A percentile compares a stretch with the other conserved stretches of the same genome.
Evolutionary conservation across 2,888 invertebrate species (phyloP).

Genomic region (Cryptus armator): DNA sequence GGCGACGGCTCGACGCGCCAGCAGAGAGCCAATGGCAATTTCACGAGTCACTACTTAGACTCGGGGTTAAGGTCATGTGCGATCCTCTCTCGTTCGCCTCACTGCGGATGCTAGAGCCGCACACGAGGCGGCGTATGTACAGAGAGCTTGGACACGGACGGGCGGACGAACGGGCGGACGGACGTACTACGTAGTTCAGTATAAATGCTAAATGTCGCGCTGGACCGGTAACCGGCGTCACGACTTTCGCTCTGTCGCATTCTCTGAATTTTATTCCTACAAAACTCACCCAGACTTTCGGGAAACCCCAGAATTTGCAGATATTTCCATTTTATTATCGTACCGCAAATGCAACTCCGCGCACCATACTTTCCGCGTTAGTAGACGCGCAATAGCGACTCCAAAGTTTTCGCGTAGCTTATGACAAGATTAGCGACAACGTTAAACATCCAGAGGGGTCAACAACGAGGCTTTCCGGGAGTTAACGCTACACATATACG

Average conservation of each 20-base stretch:
- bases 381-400: not conserved
- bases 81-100: constrained; percentile 11
- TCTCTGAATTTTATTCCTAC: constrained; percentile 31
- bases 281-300: not conserved
- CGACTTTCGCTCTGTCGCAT: constrained; percentile 36
- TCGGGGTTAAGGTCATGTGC: constrained; percentile 56
- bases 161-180: not conserved
- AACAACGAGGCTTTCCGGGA: not conserved
- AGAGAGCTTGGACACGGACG: not conserved
- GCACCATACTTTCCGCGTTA: not conserved
- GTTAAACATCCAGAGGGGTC: constrained; percentile 21
- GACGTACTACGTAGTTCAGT: constrained; percentile 3
- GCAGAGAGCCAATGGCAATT: constrained; percentile 37
- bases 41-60: constrained; percentile 42
- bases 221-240: constrained; percentile 15
- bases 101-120: constrained; percentile 5
- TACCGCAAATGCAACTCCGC: constrained; percentile 13
- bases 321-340: constrained; percentile 59
- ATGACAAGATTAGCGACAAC: constrained; percentile 39
- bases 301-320: constrained; percentile 35
- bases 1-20: constrained; percentile 49
- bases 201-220: constrained; percentile 36
- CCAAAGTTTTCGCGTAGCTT: constrained; percentile 13
- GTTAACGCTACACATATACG: not conserved
- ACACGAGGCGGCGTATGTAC: constrained; percentile 12